Base-by-base conservation (phyloP, 2,888 invertebrate species). In the Calliphora vomitoria region DNA sequence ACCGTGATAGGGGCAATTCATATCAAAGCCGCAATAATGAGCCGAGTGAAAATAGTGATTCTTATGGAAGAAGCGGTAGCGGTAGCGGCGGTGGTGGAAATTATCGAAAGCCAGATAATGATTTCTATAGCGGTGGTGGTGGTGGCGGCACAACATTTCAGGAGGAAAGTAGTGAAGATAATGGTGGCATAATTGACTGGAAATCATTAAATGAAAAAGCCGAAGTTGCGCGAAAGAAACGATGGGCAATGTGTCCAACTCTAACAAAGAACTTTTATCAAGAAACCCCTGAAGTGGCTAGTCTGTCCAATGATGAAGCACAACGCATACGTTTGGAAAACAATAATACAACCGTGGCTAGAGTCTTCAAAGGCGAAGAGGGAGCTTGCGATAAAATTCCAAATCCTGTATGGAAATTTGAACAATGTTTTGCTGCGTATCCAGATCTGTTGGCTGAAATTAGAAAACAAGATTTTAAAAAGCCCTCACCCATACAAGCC, bases 401-500 rank as follows among this genome's bases (percentile, higher is more conserved):
- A 0, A 94, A 94, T 91, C 94, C 94, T 0, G 88, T 94, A 0
- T 92, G 94, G 90, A 96, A 95, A 53, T 99, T 99, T 94, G 96
- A 97, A 89, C 97, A 98, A 90, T 97, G 97, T 71, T 98, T 97
- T 91, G 94, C 95, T 87, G 93, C 96, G 79, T 98, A 97, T 93
- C 98, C 98, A 8, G 98, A 97, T 90, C 96, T 99, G 78, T 92
- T 99, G 88, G 94, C 94, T 0, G 97, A 98, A 94, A 97, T 99
- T 68, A 92, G 94, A 71, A 97, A 97, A 89, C 97, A 97, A 89
- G 96, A 96, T 0, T 99, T 99, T 92, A 93, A 93, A 35, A 95
- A 95, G 86, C 99, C 99, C 0, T 97, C 98, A 0, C 99, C 99
- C 0, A 98, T 99, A 90, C 98, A 99, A 93, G 95, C 96, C 85